Evolutionary conservation across 2,797 vertebrate genomes (phyloP).

Genomic region (Acanthis flammea): DNA sequence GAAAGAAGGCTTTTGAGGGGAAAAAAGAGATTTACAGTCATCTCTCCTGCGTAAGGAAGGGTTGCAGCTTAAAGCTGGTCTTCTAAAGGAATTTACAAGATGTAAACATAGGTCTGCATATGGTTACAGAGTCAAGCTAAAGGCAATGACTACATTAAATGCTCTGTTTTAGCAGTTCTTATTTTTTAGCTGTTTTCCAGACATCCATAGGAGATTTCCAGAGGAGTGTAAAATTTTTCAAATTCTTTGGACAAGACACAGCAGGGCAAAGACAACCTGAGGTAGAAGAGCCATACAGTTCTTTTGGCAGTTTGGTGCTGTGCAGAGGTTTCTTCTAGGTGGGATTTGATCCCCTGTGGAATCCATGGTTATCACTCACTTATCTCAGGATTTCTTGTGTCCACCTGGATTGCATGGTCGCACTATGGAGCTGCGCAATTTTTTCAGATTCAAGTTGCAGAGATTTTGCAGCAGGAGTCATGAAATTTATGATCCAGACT

Average conservation of each 20-base stretch:
- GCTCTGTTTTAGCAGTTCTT: neutral
- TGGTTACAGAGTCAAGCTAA: neutral
- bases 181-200: neutral
- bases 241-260: neutral
- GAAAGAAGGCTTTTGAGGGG: neutral
- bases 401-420: neutral
- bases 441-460: neutral
- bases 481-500: neutral
- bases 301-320: accelerated
- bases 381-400: neutral
- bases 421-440: neutral
- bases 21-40: neutral
- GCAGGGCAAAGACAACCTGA: neutral
- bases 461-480: neutral
- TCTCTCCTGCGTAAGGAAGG: neutral
- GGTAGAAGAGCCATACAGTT: neutral
- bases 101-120: neutral
- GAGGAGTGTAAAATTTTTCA: neutral
- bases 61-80: neutral
- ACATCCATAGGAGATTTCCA: neutral
- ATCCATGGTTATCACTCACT: neutral
- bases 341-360: neutral
- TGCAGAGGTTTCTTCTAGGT: neutral
- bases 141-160: neutral
- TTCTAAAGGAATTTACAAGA: neutral